Conservation (phyloP, 2,888 invertebrate species). For the Coenonympha arcania region DNA sequence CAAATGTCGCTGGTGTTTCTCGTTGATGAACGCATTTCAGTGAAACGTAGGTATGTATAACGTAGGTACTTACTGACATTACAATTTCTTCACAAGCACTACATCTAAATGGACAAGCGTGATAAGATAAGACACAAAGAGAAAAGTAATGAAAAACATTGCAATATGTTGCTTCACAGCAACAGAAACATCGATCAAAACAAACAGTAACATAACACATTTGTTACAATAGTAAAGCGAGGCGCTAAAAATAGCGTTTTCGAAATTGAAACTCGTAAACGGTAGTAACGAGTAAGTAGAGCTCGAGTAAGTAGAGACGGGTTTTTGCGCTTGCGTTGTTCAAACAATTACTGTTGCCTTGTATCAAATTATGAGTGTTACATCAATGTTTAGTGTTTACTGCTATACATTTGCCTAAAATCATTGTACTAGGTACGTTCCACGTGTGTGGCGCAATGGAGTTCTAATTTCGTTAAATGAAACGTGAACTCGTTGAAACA, state of each 20-base stretch:
- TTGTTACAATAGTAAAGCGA: slow-evolving; percentile 1
- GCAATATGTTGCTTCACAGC: not conserved
- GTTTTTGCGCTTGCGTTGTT: slow-evolving; percentile 32
- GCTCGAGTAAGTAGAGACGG: no score
- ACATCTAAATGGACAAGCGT: no score
- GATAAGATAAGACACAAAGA: no score
- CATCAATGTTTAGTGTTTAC: slow-evolving; percentile 34
- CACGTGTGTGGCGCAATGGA: not conserved
- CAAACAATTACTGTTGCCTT: slow-evolving; percentile 52
- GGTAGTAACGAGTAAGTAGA: slow-evolving; percentile 19
- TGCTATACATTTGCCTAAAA: not conserved
- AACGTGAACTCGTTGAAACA: no score
- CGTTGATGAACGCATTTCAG: no score
- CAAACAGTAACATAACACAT: slow-evolving; percentile 4
- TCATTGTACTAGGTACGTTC: not conserved
- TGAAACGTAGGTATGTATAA: no score
- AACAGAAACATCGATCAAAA: not conserved
- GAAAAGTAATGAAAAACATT: not conserved
- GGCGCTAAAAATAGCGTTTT: slow-evolving; percentile 19
- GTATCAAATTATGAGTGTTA: slow-evolving; percentile 41
- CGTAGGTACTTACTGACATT: no score
- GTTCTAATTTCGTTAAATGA: not conserved
- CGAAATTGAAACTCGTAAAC: slow-evolving; percentile 24
- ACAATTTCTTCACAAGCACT: not conserved
- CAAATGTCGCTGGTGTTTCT: no score